Evolutionary conservation across 2,888 invertebrate species (phyloP).

Genomic region (Dasysyrphus albostriatus): DNA sequence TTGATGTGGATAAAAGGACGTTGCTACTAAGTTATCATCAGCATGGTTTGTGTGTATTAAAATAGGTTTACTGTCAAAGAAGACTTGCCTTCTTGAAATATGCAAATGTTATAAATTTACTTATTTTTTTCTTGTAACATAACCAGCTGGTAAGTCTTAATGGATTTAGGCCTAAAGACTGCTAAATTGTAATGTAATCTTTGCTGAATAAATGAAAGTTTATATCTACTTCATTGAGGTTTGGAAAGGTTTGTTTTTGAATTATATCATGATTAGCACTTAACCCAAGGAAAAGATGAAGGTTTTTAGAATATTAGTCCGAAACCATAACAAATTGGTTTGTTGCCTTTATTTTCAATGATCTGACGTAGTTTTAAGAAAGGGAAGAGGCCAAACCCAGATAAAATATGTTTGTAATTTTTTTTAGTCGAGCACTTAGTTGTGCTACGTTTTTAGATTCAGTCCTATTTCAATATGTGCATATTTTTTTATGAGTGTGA

Average conservation of each 20-base stretch:
- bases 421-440: background rate
- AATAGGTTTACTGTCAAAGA: slow-evolving; percentile 22
- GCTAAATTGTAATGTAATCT: slow-evolving; percentile 34
- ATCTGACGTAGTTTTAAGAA: slow-evolving; percentile 24
- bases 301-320: background rate
- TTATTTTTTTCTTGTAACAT: background rate
- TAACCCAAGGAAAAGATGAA: background rate
- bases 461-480: background rate
- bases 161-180: slow-evolving; percentile 19
- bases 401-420: background rate
- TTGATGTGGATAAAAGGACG: slow-evolving; percentile 54
- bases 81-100: slow-evolving; percentile 17
- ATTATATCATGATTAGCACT: slow-evolving; percentile 25
- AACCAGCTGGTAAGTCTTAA: slow-evolving; percentile 16
- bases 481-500: background rate
- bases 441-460: background rate
- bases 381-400: background rate
- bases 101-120: slow-evolving; percentile 19
- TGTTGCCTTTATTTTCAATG: slow-evolving; percentile 7
- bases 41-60: background rate
- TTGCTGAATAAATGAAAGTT: background rate
- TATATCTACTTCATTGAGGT: background rate
- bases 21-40: background rate
- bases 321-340: slow-evolving; percentile 39
- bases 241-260: slow-evolving; percentile 7